phyloP scores from a whole-genome alignment of 2,797 vertebrate genomes.

The Antrozous pallidus region DNA sequence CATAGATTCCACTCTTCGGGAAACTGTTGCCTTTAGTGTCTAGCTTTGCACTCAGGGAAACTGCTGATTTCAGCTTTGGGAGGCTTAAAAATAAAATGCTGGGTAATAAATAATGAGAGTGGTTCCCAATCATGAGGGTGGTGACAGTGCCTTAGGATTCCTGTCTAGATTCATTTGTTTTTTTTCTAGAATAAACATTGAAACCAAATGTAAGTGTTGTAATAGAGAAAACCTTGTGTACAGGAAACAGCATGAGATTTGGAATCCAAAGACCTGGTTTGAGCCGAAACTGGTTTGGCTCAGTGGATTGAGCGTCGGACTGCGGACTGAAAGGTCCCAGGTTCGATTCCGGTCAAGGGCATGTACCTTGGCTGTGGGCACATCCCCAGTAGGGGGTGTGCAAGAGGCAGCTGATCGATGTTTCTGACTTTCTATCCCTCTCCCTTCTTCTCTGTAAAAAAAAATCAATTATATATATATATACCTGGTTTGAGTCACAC shows the following conservation, averaged over 20 bases:
- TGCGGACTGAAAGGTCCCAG: too few species aligned
- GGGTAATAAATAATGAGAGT: background rate
- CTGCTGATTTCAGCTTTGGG: background rate
- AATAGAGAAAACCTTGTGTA: constrained; percentile 8
- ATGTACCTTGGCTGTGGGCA: too few species aligned
- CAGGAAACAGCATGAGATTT: constrained; percentile 33
- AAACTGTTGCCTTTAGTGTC: background rate
- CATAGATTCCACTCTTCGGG: background rate
- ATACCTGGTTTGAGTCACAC: background rate
- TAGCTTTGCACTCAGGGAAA: background rate
- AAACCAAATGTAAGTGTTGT: constrained; percentile 55
- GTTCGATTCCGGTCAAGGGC: too few species aligned
- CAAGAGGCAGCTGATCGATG: too few species aligned
- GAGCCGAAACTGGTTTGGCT: too few species aligned
- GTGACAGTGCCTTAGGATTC: constrained; percentile 32
- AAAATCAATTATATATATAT: too few species aligned
- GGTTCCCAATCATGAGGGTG: background rate
- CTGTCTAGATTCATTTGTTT: constrained; percentile 41
- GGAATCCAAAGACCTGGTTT: constrained; percentile 32
- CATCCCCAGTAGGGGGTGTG: too few species aligned
- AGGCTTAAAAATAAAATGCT: background rate
- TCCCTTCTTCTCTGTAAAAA: too few species aligned
- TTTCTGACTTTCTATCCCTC: too few species aligned
- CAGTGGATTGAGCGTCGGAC: too few species aligned
- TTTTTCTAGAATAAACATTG: constrained; percentile 46